Percentiles rank a stretch among this genome's conserved stretches.
Conservation (phyloP, 2,888 invertebrate genomes). For the Andrena minutula region DNA sequence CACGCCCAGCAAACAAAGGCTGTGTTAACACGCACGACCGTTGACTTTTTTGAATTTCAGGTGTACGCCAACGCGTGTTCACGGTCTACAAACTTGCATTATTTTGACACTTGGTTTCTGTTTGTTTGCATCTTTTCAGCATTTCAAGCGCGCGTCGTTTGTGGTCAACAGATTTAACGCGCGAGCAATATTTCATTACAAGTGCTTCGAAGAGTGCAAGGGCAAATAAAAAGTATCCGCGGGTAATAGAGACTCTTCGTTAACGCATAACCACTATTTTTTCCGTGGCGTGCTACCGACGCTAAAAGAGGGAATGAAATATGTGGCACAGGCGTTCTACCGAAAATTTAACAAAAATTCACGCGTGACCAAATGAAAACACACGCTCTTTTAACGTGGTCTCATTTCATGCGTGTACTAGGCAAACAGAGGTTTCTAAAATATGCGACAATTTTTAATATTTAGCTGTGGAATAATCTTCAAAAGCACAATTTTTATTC, state of each 20-base stretch:
- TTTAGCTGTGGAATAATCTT: neutral
- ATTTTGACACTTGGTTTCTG: neutral
- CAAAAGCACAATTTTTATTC: too few species aligned
- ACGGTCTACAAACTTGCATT: neutral
- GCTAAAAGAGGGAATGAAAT: constrained; percentile 28
- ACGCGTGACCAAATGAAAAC: neutral
- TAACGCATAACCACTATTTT: constrained; percentile 19
- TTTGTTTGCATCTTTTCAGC: constrained; percentile 1
- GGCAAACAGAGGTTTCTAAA: neutral
- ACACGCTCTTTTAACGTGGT: neutral
- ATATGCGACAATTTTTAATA: neutral
- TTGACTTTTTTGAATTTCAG: constrained; percentile 7
- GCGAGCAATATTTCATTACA: constrained; percentile 24
- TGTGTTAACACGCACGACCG: neutral
- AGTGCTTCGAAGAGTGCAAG: neutral
- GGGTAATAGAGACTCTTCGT: constrained; percentile 10
- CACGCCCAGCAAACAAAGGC: too few species aligned
- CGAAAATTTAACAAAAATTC: constrained; percentile 32
- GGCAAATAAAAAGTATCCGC: neutral
- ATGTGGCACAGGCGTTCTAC: neutral
- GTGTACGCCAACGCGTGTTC: neutral
- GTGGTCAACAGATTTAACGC: neutral
- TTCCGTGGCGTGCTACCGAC: constrained; percentile 4
- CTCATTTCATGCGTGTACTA: too few species aligned
- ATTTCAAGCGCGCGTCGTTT: constrained; percentile 7